Conservation (phyloP, 2,888 invertebrate genomes). For the Heteromurus nitidus region DNA sequence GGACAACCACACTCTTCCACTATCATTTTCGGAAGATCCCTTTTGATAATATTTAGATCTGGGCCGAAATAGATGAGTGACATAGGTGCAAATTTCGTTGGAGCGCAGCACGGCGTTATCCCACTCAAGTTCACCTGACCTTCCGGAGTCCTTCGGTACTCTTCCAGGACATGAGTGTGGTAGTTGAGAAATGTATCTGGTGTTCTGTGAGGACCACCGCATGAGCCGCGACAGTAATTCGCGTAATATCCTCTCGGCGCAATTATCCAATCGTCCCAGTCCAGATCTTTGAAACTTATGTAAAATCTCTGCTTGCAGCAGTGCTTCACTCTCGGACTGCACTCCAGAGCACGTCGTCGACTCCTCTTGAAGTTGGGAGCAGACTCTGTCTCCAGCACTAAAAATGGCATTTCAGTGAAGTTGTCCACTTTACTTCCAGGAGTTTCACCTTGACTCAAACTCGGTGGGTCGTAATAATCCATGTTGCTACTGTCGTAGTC, state of each 20-base stretch:
- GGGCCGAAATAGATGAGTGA: conserved; percentile 94
- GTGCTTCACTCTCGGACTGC: conserved; percentile 83
- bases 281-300: conserved; percentile 91
- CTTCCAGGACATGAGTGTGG: conserved; percentile 93
- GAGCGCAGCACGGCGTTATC: conserved; percentile 93
- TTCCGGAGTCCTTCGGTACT: conserved; percentile 86
- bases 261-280: conserved; percentile 97
- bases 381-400: conserved; percentile 73
- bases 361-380: conserved; percentile 77
- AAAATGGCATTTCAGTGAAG: conserved; percentile 72
- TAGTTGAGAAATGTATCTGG: conserved; percentile 90
- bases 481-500: conserved; percentile 14
- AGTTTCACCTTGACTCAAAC: conserved; percentile 6
- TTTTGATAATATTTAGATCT: conserved; percentile 92
- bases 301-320: conserved; percentile 94
- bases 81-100: conserved; percentile 93
- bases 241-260: conserved; percentile 93
- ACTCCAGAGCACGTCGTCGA: conserved; percentile 88
- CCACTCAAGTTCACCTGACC: conserved; percentile 78
- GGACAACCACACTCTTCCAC: conserved; percentile 97
- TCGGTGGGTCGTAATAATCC: conserved; percentile 30
- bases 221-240: conserved; percentile 94
- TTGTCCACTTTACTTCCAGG: conserved; percentile 65
- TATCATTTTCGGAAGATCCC: conserved; percentile 96
- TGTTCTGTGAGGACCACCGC: conserved; percentile 84